Conservation (phyloP, 2,113 vertebrate genomes). For the Urocitellus parryii region DNA sequence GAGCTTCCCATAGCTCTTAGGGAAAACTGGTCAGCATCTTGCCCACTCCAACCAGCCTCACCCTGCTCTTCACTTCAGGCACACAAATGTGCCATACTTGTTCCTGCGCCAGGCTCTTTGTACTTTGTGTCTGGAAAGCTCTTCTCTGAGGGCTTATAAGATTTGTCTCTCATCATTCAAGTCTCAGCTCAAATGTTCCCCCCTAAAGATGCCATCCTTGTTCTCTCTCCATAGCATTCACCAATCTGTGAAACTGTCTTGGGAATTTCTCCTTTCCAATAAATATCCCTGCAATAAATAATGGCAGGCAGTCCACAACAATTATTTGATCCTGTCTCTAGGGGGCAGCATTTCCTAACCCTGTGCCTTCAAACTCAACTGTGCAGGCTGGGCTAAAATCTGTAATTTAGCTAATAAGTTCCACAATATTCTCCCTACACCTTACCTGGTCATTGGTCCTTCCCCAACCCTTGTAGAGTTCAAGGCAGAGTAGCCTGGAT, state of each 20-base stretch:
- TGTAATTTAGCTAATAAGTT: neutral
- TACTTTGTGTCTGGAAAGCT: neutral
- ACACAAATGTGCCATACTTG: neutral
- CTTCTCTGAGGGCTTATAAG: neutral
- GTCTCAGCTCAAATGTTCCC: neutral
- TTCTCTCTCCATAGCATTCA: neutral
- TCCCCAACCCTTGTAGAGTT: neutral
- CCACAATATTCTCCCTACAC: neutral
- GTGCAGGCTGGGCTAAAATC: neutral
- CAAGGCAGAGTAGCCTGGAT: neutral
- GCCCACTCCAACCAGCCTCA: neutral
- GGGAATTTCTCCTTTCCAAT: neutral
- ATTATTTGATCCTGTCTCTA: constrained; percentile 64
- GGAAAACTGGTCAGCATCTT: neutral
- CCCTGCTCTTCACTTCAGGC: neutral
- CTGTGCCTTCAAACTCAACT: neutral
- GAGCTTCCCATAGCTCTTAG: neutral
- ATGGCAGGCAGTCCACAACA: neutral
- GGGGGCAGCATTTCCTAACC: constrained; percentile 73
- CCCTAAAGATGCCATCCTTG: neutral
- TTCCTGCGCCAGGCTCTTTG: neutral
- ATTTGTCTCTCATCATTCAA: neutral
- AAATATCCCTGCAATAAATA: neutral
- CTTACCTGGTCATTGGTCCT: neutral
- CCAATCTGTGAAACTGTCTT: neutral